Evolutionary conservation across 2,888 invertebrate species (phyloP).

Genomic region (Bombylius major): DNA sequence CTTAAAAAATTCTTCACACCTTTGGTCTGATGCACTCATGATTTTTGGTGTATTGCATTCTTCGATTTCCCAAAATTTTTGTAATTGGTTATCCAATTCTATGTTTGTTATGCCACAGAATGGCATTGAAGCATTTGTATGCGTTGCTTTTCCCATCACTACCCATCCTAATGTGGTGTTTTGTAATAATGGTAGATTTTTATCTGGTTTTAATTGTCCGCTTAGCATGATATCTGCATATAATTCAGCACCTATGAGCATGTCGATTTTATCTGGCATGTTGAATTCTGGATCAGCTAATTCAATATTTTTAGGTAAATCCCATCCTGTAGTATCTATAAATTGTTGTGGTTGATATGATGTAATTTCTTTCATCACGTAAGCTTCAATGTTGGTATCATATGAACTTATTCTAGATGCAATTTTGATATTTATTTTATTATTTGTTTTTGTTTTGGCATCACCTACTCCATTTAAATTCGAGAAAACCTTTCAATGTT

Average conservation of each 20-base stretch:
- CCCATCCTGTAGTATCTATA: neutral
- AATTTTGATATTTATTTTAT: too few relatives aligned
- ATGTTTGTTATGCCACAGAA: neutral
- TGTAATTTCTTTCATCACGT: neutral
- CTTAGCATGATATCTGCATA: neutral
- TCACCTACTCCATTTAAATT: too few relatives aligned
- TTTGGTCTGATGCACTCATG: neutral
- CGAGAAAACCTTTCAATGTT: too few relatives aligned
- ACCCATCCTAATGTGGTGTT: neutral
- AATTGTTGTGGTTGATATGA: neutral
- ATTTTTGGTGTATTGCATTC: neutral
- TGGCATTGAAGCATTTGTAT: neutral
- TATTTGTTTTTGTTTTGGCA: too few relatives aligned
- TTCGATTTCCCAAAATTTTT: neutral
- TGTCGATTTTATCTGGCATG: neutral
- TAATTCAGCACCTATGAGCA: neutral
- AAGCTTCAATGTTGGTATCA: too few relatives aligned
- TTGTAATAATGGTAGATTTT: neutral
- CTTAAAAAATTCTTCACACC: neutral
- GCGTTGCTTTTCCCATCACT: neutral
- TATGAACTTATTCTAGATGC: too few relatives aligned
- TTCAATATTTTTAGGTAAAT: neutral
- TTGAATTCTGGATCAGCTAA: neutral
- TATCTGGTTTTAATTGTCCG: neutral
- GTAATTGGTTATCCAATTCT: neutral